These are phyloP conservation scores for Perccottus glenii DNA, from an alignment of 2,113 vertebrate species.

Conservation along the genomic window DNA sequence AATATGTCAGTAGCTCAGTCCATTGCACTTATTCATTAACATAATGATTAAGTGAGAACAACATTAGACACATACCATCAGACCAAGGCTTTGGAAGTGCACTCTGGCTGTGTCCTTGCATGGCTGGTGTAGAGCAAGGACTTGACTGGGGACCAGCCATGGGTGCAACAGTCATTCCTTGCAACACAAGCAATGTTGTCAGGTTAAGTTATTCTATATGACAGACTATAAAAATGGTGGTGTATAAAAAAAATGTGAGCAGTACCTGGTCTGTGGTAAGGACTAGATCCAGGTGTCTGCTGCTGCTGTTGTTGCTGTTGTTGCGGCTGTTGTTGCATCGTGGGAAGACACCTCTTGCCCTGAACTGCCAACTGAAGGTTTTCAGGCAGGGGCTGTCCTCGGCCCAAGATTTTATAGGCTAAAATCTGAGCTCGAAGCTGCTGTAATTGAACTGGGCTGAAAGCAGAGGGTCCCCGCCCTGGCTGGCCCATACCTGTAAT, in stretches of 20 bases:
- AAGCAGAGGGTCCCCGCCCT: conserved; percentile 89
- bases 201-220: not conserved
- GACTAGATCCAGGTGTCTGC: conserved; percentile 69
- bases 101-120: conserved; percentile 78
- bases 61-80: conserved; percentile 74
- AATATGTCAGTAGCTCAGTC: not conserved
- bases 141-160: conserved; percentile 78
- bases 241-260: not conserved
- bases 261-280: conserved; percentile 82
- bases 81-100: conserved; percentile 83
- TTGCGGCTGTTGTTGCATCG: conserved; percentile 87
- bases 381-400: conserved; percentile 94
- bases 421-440: conserved; percentile 97
- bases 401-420: conserved; percentile 96
- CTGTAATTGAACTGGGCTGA: conserved; percentile 94
- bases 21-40: not conserved
- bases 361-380: conserved; percentile 97
- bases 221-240: not conserved
- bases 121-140: conserved; percentile 74
- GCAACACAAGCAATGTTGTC: conserved; percentile 10
- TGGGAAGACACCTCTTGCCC: conserved; percentile 93
- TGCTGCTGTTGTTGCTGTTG: conserved; percentile 49
- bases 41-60: not conserved
- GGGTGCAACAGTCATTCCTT: conserved; percentile 81
- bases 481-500: conserved; percentile 85